Conservation (phyloP, 2,888 invertebrate species). For the Hirtodrosophila trivittata region DNA sequence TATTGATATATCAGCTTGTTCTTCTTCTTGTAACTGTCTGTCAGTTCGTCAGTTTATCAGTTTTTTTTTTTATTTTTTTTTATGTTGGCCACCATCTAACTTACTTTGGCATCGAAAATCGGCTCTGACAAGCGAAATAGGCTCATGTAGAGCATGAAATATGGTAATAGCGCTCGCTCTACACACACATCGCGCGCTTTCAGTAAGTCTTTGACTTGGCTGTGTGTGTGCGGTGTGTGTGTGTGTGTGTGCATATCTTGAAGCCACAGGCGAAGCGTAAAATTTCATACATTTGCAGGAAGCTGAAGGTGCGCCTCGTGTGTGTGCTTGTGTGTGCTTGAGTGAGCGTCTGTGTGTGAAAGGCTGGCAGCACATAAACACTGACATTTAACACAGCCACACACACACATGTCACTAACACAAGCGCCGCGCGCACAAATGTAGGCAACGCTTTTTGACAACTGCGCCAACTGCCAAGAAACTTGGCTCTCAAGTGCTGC, state of each 20-base stretch:
- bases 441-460: conserved; percentile 48
- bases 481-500: conserved; percentile 32
- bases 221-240: conserved; percentile 9
- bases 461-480: conserved; percentile 30
- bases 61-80: conserved; percentile 7
- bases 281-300: conserved; percentile 37
- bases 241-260: conserved; percentile 11
- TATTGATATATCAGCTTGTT: conserved; percentile 45
- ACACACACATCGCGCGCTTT: conserved; percentile 6
- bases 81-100: conserved; percentile 35
- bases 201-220: conserved; percentile 2
- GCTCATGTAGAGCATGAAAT: conserved; percentile 70
- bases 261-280: conserved; percentile 42
- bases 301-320: conserved; percentile 13
- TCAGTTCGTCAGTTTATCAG: conserved; percentile 26
- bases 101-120: conserved; percentile 35
- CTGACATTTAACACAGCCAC: conserved; percentile 55
- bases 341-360: conserved; percentile 22
- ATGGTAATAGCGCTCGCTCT: conserved; percentile 68
- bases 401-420: conserved; percentile 30
- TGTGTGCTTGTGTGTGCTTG: conserved; percentile 17
- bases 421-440: conserved; percentile 40
- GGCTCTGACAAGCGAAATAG: conserved; percentile 66
- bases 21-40: conserved; percentile 2
- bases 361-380: conserved; percentile 51